Conservation (phyloP, 2,113 vertebrate genomes). For the Xiphophorus hellerii region DNA sequence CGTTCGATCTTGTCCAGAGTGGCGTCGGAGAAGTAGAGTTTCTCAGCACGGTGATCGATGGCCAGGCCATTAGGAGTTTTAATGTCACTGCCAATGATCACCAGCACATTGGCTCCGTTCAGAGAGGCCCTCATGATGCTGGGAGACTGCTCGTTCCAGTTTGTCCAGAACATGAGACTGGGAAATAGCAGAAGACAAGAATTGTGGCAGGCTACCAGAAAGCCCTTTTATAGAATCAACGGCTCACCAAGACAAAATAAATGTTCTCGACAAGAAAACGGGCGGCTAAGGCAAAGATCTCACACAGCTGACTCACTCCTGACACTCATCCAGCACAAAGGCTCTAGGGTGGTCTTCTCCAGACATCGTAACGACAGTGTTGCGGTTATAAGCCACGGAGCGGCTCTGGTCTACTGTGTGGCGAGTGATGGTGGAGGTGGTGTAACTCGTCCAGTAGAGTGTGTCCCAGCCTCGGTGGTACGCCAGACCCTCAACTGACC, state of each 20-base stretch:
- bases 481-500: slow-evolving; percentile 95
- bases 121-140: slow-evolving; percentile 98
- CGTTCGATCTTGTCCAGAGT: slow-evolving; percentile 97
- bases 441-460: slow-evolving; percentile 98
- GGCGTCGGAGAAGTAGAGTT: slow-evolving; percentile 96
- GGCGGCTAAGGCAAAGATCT: slow-evolving; percentile 1
- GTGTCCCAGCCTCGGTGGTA: slow-evolving; percentile 97
- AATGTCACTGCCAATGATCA: slow-evolving; percentile 93
- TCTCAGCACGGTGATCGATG: slow-evolving; percentile 94
- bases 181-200: slow-evolving; percentile 16
- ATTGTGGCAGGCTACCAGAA: slow-evolving; percentile 6
- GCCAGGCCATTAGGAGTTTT: slow-evolving; percentile 95
- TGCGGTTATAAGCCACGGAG: slow-evolving; percentile 88
- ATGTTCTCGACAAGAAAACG: slow-evolving; percentile 18
- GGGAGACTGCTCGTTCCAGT: slow-evolving; percentile 96
- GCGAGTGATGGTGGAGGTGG: slow-evolving; percentile 94
- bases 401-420: slow-evolving; percentile 95
- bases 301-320: slow-evolving; percentile 84
- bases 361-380: slow-evolving; percentile 97
- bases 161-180: slow-evolving; percentile 99
- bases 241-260: slow-evolving; percentile 39
- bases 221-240: slow-evolving; percentile 8
- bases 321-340: slow-evolving; percentile 95
- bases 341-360: slow-evolving; percentile 95
- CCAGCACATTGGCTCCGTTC: slow-evolving; percentile 89